Evolutionary conservation across 2,888 invertebrate species (phyloP), one percentile per base, ranked within the genome.

Genomic region (Tribolium freemani): DNA sequence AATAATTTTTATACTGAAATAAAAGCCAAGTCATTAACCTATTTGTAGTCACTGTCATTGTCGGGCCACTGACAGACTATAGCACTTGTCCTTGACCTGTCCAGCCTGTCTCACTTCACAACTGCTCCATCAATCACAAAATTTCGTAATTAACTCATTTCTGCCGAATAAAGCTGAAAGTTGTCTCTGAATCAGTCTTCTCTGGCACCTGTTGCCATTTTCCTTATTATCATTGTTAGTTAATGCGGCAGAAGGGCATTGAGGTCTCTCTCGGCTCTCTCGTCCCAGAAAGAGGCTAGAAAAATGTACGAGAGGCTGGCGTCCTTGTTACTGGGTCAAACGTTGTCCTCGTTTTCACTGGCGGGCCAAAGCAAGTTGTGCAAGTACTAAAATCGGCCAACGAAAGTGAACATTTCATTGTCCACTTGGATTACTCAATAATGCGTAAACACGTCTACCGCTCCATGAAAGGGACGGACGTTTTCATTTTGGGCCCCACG

Each of bases 301-400:
- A 69, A 69, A 69, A 69, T 61, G 54, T 9, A 20, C 44, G 70
- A 50, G 57, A 46, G 53, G 61, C 64, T 21, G 75, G 72, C 75
- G 76, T 71, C 74, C 77, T 70, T 75, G 79, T 79, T 81, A 79
- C 78, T 80, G 76, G 80, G 80, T 81, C 80, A 81, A 69, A 70
- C 75, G 63, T 45, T 78, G 81, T 75, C 81, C 80, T 72, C 79
- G 79, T 81, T 81, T 81, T 81, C 81, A 78, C 80, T 79, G 67
- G 73, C 67, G 67, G 73, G 56, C 73, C 73, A 73, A 70, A 73
- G 67, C 67, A 50, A 73, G 70, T 70, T 69, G 73, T 70, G 70
- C 73, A 70, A 73, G 73, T 73, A 64, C 50, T 67, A 60, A 60
- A 70, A 73, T 69, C 66, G 70, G 50, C 66, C 54, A 67, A 67